Percentiles rank a stretch among this genome's conserved stretches.
phyloP scores from a whole-genome alignment of 2,888 invertebrate species.

The Epicampocera succincta region DNA sequence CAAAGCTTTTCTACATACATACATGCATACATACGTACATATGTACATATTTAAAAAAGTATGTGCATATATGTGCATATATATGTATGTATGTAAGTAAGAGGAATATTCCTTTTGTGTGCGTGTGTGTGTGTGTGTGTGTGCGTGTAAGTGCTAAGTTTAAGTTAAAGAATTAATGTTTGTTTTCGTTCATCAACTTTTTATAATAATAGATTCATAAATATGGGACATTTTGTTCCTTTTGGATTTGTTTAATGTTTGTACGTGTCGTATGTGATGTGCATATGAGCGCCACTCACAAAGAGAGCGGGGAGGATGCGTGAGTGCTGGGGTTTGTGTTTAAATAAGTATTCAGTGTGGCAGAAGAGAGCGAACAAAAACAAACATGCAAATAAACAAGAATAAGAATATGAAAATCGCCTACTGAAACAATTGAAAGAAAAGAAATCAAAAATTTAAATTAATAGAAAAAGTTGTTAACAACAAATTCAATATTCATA shows the following conservation, averaged over 20 bases:
- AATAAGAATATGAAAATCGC: conserved; percentile 1
- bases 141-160: background rate
- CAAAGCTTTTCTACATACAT: conserved; percentile 20
- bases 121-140: background rate
- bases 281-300: conserved; percentile 24
- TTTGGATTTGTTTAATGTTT: conserved; percentile 54
- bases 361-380: background rate
- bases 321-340: background rate
- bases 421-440: conserved; percentile 26
- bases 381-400: conserved; percentile 18
- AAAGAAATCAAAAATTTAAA: conserved; percentile 66
- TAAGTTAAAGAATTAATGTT: conserved; percentile 13
- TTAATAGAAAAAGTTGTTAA: conserved; percentile 64
- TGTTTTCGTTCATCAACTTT: conserved; percentile 36
- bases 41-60: too few species aligned
- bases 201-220: conserved; percentile 64
- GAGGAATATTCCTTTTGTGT: background rate
- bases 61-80: too few species aligned
- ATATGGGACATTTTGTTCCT: conserved; percentile 39
- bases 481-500: conserved; percentile 8
- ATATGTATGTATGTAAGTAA: too few species aligned
- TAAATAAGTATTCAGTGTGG: background rate
- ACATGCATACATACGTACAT: background rate
- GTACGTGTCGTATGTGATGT: conserved; percentile 58
- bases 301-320: background rate